Evolutionary conservation across 2,888 invertebrate species (phyloP).

Genomic region (Morpho deidamia): DNA sequence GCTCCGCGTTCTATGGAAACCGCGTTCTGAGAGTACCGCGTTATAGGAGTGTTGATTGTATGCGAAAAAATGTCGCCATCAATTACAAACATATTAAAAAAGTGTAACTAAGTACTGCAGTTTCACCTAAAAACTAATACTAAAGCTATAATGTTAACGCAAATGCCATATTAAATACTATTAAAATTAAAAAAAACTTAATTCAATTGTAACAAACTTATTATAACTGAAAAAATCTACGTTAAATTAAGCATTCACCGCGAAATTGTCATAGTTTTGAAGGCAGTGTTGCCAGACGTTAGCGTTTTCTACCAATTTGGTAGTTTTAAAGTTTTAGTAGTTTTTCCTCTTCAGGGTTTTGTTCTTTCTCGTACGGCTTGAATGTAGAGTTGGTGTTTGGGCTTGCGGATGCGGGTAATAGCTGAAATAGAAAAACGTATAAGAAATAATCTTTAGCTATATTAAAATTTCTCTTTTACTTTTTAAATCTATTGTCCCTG

Average conservation of each 20-base stretch:
- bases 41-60: no score
- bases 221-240: constrained; percentile 14
- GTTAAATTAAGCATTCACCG: constrained; percentile 25
- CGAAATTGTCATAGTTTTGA: constrained; percentile 23
- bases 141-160: constrained; percentile 20
- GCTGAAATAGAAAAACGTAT: constrained; percentile 33
- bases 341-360: constrained; percentile 54
- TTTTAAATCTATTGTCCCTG: no score
- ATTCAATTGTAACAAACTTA: constrained; percentile 4
- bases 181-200: constrained; percentile 14
- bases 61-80: constrained; percentile 3
- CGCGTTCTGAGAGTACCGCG: no score
- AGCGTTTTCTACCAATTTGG: constrained; percentile 30
- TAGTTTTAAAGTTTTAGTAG: constrained; percentile 52
- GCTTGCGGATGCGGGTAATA: constrained; percentile 46
- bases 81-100: constrained; percentile 24
- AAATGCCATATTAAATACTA: constrained; percentile 38
- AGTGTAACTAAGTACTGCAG: constrained; percentile 31
- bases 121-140: constrained; percentile 18
- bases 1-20: no score
- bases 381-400: constrained; percentile 51
- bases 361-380: constrained; percentile 36
- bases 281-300: constrained; percentile 23
- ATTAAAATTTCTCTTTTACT: no score
- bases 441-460: constrained; percentile 9